These are phyloP conservation scores for Allolobophora icterica DNA, from an alignment of 2,888 invertebrate genomes.

Conservation along the genomic window DNA sequence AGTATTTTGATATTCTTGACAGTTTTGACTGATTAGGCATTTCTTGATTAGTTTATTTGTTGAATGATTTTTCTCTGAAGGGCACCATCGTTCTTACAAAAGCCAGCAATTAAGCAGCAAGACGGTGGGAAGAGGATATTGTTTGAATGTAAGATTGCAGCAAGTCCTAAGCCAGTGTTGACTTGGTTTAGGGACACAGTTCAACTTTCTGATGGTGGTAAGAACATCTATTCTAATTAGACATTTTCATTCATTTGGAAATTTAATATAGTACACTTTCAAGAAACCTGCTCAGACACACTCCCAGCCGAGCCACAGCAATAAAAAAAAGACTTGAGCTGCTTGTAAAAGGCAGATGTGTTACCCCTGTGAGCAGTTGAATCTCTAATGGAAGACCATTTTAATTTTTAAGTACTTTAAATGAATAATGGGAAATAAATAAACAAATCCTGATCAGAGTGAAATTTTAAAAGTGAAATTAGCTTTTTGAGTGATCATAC, in stretches of 20 bases:
- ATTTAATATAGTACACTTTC: too few species aligned
- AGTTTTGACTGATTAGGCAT: neutral
- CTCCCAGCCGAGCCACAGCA: too few species aligned
- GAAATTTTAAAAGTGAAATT: neutral
- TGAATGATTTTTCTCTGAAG: slow-evolving; percentile 59
- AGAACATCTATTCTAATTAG: slow-evolving; percentile 25
- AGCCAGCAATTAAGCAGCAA: slow-evolving; percentile 94
- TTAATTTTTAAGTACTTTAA: neutral
- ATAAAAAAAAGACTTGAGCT: too few species aligned
- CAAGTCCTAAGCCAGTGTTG: slow-evolving; percentile 91
- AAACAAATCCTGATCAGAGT: neutral
- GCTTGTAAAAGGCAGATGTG: too few species aligned
- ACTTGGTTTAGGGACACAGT: slow-evolving; percentile 74
- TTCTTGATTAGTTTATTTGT: too few species aligned
- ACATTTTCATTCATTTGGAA: neutral
- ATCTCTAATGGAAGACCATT: too few species aligned
- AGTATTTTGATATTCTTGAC: neutral
- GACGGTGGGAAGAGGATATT: slow-evolving; percentile 92
- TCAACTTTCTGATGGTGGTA: slow-evolving; percentile 48
- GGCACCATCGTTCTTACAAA: slow-evolving; percentile 96
- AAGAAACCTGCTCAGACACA: too few species aligned
- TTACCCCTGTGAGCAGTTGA: too few species aligned
- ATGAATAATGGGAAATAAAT: too few species aligned
- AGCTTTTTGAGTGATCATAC: neutral
- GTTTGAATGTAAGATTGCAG: slow-evolving; percentile 96